Evolutionary conservation across 2,888 invertebrate genomes (phyloP), one percentile per base, ranked within the genome.

Genomic region (Nomada flava): DNA sequence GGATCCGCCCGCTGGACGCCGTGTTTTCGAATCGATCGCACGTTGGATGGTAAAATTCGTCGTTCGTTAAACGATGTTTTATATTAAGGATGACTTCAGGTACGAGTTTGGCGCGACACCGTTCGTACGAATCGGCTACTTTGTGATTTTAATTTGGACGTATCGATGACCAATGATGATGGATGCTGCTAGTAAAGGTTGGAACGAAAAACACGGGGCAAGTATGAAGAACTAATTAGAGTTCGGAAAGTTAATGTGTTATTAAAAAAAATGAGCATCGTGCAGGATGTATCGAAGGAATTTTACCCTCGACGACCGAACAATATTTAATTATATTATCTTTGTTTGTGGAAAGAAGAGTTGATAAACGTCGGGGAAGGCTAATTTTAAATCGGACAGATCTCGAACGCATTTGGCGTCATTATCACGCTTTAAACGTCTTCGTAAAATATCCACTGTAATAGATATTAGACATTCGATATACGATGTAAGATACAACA

Each of bases 1-100:
- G 67, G 74, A 88, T 83, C 73, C 79, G 75, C 72, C 64, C 64
- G 79, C 67, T 65, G 74, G 62, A 50, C 72, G 75, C 53, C 55
- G 65, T 55, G 60, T 67, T 74, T 63, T 60, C 67, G 55, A 83
- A 50, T 60, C 75, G 65, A n/a, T 55, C 23, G 10, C 47, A 73
- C 62, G 72, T 36, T 64, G 70, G 76, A 88, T 86, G 80, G 72
- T 78, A 69, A 63, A 68, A 72, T 70, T 62, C 55, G 11, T 62
- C 79, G 53, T 20, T 18, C 23, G 23, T 13, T 11, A 10, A 57
- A 55, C 65, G 36, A 60, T 57, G 52, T 55, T 67, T 60, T 60
- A 7, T 15, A 47, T 13, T 23, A 53, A 47, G 60, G 29, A 53
- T 55, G 29, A 20, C 44, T 20, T 53, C 47, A 13, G 47, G 47